A percentile compares a stretch with the other conserved stretches of the same genome.
phyloP scores from a whole-genome alignment of 2,797 vertebrate genomes.

The Sebastes oblongus region DNA sequence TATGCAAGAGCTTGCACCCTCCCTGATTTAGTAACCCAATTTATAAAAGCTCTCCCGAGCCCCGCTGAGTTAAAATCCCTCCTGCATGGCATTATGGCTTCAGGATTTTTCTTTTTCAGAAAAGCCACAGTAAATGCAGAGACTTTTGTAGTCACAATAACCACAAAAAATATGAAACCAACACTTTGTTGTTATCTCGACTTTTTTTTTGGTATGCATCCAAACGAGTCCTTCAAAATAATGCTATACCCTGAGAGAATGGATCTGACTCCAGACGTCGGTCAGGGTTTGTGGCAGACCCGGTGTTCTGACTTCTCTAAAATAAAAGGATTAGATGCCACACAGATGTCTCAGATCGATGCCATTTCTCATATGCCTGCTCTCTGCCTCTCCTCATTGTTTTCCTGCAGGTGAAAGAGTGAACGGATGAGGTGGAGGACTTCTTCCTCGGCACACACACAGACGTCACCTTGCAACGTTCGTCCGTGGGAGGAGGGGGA shows the following conservation, averaged over 20 bases:
- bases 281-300: neutral
- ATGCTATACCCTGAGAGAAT: neutral
- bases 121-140: neutral
- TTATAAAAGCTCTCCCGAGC: neutral
- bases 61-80: neutral
- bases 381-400: slow-evolving; percentile 20
- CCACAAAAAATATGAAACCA: neutral
- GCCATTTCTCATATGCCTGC: slow-evolving; percentile 30
- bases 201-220: neutral
- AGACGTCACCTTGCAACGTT: slow-evolving; percentile 67
- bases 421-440: slow-evolving; percentile 75
- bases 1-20: neutral
- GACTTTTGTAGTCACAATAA: neutral
- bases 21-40: neutral
- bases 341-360: neutral
- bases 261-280: neutral
- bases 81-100: neutral
- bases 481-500: slow-evolving; percentile 64
- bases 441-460: slow-evolving; percentile 59
- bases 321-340: slow-evolving; percentile 10
- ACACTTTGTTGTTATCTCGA: neutral
- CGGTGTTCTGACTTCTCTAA: neutral
- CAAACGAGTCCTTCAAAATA: neutral
- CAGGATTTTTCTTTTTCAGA: neutral
- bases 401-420: slow-evolving; percentile 74